phyloP scores from a whole-genome alignment of 2,888 invertebrate genomes.

The Cotesia congregata region DNA sequence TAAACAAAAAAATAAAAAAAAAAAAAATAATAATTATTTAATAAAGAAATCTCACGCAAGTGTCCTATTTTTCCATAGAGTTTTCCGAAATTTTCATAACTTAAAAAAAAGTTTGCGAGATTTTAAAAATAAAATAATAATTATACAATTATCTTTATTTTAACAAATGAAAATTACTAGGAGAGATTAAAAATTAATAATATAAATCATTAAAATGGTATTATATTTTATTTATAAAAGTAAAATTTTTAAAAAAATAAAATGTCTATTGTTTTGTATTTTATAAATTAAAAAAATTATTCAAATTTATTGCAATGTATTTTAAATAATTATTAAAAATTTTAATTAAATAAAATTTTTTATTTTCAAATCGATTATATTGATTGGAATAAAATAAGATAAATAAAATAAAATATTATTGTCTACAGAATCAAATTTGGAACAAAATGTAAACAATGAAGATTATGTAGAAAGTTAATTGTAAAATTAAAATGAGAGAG shows the following conservation, averaged over 20 bases:
- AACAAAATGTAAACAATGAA: constrained; percentile 32
- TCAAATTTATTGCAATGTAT: constrained; percentile 3
- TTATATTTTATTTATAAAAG: constrained; percentile 5
- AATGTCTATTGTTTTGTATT: constrained; percentile 22
- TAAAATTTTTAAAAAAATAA: too few species aligned
- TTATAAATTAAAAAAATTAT: not conserved
- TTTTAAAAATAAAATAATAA: constrained; percentile 38
- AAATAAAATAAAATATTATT: constrained; percentile 30
- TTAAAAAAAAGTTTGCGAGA: constrained; percentile 41
- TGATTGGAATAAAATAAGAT: not conserved
- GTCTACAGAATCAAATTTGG: constrained; percentile 44
- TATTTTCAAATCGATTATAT: not conserved
- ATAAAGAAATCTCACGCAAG: constrained; percentile 62
- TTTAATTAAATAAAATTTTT: not conserved
- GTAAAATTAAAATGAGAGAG: not conserved
- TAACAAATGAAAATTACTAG: not conserved
- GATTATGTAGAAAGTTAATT: not conserved
- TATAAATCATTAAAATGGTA: not conserved
- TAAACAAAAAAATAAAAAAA: constrained; percentile 45
- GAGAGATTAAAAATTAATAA: constrained; percentile 6
- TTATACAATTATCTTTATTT: constrained; percentile 24
- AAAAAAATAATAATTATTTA: not conserved
- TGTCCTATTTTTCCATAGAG: constrained; percentile 63
- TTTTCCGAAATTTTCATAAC: constrained; percentile 45
- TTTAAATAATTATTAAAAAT: not conserved